Base-by-base conservation (phyloP, 2,113 vertebrate genomes). In the Prietella phreatophila region DNA sequence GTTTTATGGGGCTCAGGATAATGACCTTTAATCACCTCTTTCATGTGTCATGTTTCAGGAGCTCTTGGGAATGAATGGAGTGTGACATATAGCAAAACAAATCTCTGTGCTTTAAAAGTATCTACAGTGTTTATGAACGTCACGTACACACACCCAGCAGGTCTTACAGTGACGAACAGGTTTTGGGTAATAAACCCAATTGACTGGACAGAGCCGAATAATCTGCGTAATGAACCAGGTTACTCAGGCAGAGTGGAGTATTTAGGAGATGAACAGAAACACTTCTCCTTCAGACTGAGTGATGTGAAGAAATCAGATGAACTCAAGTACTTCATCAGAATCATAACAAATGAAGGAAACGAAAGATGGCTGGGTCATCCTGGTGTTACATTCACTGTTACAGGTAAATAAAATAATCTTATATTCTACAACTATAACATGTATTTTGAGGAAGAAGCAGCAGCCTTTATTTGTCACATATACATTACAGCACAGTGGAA, bases 221-320 rank as follows among this genome's bases (percentile, higher is more conserved):
- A 82, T 50, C 83, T 88, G 11, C 27, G 0, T 27, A 2, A 15
- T 2, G 56, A 67, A 15, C 2, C 30, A 65, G 19, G 73, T 47
- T 86, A 71, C 76, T 78, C 56, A 33, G 55, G 39, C 67, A 86
- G 88, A 67, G 61, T 84, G 13, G 9, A 86, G 60, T 86, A 67
- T 79, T 76, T 56, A 10, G 14, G 3, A 69, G 61, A 83, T 86
- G 50, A 79, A 78, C 58, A 82, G 65, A 27, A 53, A 17, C 42
- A 78, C 56, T 88, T 84, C 36, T 42, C 56, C 33, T 10, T 88
- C 50, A 90, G 22, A 82, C 86, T 89, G 82, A 89, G 56, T 75
- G 22, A 82, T 17, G 82, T 86, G 39, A 78, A n/a, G 6, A 82
- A 67, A 79, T 19, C 81, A 63, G 86, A 82, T 87, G 30, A 58